Percentiles rank a stretch among this genome's conserved stretches.
Conservation (phyloP, 1,140 invertebrate genomes). For the Micrasema minimum region DNA sequence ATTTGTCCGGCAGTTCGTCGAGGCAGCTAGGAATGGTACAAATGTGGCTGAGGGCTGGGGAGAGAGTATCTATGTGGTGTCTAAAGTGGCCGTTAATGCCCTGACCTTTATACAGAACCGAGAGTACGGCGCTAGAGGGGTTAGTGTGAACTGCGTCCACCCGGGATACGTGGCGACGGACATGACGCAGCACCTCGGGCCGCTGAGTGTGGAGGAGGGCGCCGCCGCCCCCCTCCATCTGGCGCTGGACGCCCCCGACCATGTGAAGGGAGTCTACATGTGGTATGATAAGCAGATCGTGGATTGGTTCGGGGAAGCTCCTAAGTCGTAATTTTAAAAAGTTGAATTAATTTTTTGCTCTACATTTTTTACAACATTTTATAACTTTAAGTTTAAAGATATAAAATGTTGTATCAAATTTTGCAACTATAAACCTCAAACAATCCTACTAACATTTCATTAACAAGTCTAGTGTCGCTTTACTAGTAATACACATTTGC, state of each 20-base stretch:
- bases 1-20: slow-evolving; percentile 75
- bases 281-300: slow-evolving; percentile 62
- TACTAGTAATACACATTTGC: too few species aligned
- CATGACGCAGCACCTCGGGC: slow-evolving; percentile 77
- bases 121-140: slow-evolving; percentile 70
- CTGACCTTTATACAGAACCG: slow-evolving; percentile 74
- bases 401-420: too few species aligned
- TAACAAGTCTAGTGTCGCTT: too few species aligned
- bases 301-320: slow-evolving; percentile 56
- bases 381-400: too few species aligned
- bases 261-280: slow-evolving; percentile 61
- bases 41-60: slow-evolving; percentile 71
- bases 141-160: slow-evolving; percentile 76
- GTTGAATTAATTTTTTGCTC: too few species aligned
- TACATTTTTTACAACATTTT: too few species aligned
- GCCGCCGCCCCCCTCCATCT: slow-evolving; percentile 60
- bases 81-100: slow-evolving; percentile 78
- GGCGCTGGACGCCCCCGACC: slow-evolving; percentile 61
- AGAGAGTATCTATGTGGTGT: slow-evolving; percentile 72
- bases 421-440: too few species aligned
- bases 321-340: background rate
- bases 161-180: slow-evolving; percentile 80
- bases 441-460: too few species aligned
- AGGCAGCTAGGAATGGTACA: slow-evolving; percentile 60
- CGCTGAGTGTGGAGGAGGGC: slow-evolving; percentile 75